Conservation (phyloP, 2,113 vertebrate genomes). For the Meriones unguiculatus region DNA sequence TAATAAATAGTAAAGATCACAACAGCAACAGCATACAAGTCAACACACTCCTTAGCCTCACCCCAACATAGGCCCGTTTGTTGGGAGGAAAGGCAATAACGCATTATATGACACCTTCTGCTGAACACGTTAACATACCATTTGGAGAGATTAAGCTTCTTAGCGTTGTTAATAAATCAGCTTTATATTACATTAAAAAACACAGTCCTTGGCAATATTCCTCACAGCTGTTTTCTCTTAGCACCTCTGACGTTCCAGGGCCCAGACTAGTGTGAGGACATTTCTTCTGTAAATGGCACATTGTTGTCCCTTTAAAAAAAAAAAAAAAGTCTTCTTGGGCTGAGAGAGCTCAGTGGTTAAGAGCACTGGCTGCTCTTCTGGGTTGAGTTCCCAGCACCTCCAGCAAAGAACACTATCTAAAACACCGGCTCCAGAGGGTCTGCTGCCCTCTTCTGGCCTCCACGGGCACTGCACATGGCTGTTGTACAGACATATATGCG, state of each 20-base stretch:
- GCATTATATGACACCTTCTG: neutral
- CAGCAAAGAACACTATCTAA: neutral
- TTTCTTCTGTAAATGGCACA: neutral
- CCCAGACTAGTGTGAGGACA: neutral
- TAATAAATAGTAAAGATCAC: neutral
- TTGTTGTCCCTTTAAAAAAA: neutral
- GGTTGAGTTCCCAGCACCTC: neutral
- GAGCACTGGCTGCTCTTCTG: neutral
- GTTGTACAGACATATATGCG: neutral
- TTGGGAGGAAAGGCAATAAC: neutral
- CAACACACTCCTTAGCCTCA: neutral
- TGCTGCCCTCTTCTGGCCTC: neutral
- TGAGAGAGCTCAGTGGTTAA: neutral
- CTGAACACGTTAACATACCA: neutral
- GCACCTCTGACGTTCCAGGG: neutral
- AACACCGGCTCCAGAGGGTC: neutral
- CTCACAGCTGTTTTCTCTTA: slow-evolving; percentile 14
- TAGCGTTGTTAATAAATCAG: slow-evolving; percentile 40
- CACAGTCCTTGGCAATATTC: neutral
- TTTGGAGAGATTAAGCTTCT: neutral
- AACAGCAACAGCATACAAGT: neutral
- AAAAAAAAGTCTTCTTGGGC: neutral
- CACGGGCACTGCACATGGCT: neutral
- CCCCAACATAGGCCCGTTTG: neutral
- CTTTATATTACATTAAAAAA: slow-evolving; percentile 38